Conservation (phyloP, 2,113 vertebrate species). For the Crocuta crocuta region DNA sequence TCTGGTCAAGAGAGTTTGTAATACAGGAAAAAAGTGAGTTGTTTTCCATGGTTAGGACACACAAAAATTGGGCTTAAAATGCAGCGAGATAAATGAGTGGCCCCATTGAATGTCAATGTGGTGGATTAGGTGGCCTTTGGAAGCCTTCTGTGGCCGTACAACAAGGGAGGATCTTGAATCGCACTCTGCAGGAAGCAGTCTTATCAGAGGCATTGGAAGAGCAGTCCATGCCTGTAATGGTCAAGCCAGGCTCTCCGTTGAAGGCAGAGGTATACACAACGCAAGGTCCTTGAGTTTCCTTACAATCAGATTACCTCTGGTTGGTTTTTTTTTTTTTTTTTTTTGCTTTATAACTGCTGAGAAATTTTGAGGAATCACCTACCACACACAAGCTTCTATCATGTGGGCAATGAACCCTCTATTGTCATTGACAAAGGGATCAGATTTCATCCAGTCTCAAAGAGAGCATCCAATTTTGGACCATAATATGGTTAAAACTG, state of each 20-base stretch:
- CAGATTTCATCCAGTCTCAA: slow-evolving; percentile 74
- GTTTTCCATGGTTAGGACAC: neutral
- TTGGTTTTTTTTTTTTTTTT: slow-evolving; percentile 70
- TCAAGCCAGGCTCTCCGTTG: neutral
- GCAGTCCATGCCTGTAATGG: neutral
- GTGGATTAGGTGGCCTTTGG: slow-evolving; percentile 5
- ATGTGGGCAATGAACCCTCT: slow-evolving; percentile 63
- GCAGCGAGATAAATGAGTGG: neutral
- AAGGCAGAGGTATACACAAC: slow-evolving; percentile 15
- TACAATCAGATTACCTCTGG: slow-evolving; percentile 62
- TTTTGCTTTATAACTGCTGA: slow-evolving; percentile 72
- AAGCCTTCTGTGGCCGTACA: neutral
- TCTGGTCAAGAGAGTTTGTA: slow-evolving; percentile 42
- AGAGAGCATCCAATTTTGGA: slow-evolving; percentile 72
- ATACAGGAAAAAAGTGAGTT: slow-evolving; percentile 13
- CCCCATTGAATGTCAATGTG: neutral
- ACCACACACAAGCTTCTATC: slow-evolving; percentile 62
- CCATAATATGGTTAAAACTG: slow-evolving; percentile 71
- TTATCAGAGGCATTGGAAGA: neutral
- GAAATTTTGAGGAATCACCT: slow-evolving; percentile 75
- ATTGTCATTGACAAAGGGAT: slow-evolving; percentile 77
- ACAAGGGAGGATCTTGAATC: neutral
- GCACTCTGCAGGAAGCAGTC: neutral
- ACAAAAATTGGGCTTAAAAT: slow-evolving; percentile 1
- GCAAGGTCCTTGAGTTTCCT: slow-evolving; percentile 39